phyloP scores from a whole-genome alignment of 1,140 invertebrate genomes.

The Plodia interpunctella region DNA sequence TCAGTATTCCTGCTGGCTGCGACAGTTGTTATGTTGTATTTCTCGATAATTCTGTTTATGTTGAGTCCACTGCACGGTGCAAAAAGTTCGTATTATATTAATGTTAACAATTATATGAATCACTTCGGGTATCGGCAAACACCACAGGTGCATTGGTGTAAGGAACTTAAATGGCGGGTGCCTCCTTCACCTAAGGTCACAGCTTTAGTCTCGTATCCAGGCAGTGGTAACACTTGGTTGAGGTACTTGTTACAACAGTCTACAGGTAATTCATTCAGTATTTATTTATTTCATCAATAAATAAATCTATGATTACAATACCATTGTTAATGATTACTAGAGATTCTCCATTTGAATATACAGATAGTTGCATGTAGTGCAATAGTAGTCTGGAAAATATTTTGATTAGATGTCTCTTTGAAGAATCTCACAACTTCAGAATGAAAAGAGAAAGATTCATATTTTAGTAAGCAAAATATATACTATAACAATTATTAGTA shows the following conservation, averaged over 20 bases:
- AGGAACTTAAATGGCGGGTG: conserved; percentile 40
- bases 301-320: no score
- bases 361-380: no score
- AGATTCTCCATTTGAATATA: no score
- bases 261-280: conserved; percentile 79
- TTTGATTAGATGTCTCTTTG: no score
- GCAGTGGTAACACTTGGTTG: conserved; percentile 89
- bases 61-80: conserved; percentile 49
- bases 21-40: conserved; percentile 53
- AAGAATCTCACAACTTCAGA: no score
- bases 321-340: no score
- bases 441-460: no score
- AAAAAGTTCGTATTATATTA: conserved; percentile 39
- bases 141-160: conserved; percentile 56
- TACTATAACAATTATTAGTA: no score
- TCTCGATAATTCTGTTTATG: conserved; percentile 65
- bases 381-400: no score
- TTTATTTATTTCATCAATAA: no score
- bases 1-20: conserved; percentile 50
- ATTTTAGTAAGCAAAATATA: no score
- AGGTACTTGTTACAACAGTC: conserved; percentile 86
- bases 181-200: conserved; percentile 51
- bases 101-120: conserved; percentile 40
- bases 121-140: conserved; percentile 40
- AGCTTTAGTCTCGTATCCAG: conserved; percentile 86